Percentiles rank a stretch among this genome's conserved stretches.
Evolutionary conservation across 2,113 vertebrate genomes (phyloP).

Genomic region (Drymodes brunneopygia): DNA sequence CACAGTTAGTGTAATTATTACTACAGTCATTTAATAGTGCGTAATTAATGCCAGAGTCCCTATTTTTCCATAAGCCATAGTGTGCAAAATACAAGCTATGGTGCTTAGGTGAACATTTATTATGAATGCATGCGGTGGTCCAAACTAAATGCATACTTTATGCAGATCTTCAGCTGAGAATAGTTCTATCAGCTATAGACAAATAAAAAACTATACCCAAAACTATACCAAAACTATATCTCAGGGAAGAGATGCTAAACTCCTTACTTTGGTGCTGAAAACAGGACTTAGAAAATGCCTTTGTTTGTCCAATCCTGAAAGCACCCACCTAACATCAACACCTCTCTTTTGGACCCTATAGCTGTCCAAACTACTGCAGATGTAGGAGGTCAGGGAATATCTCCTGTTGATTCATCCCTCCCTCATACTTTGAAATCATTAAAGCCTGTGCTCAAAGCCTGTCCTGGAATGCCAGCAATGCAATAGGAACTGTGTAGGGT

Average conservation of each 20-base stretch:
- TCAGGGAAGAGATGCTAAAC: neutral
- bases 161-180: neutral
- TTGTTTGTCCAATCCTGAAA: neutral
- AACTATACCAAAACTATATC: neutral
- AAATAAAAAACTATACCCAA: neutral
- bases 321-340: neutral
- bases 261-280: neutral
- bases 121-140: neutral
- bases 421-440: neutral
- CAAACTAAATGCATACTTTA: neutral
- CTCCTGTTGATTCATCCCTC: neutral
- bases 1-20: neutral
- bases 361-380: neutral
- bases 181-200: neutral
- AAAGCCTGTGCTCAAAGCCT: neutral
- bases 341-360: rapidly evolving
- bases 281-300: neutral
- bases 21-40: neutral
- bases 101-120: neutral
- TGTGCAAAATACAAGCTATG: neutral
- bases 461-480: neutral
- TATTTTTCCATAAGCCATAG: neutral
- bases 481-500: neutral
- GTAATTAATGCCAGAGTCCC: neutral
- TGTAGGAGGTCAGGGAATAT: neutral